Conservation (phyloP, 1,140 invertebrate species). For the Proales similis region DNA sequence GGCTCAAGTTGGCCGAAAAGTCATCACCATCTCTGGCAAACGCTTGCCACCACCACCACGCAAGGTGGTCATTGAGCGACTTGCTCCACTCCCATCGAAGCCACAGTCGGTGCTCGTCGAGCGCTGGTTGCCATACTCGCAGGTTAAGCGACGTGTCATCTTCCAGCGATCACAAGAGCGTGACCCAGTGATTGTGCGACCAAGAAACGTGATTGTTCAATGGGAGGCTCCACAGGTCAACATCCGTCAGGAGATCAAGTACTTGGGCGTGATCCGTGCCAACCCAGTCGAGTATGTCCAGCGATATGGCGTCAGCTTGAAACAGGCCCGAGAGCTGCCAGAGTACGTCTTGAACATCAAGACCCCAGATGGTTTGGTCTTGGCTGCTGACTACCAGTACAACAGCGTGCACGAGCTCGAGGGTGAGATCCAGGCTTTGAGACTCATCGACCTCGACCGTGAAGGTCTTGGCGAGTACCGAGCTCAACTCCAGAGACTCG, state of each 20-base stretch:
- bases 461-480: slow-evolving; percentile 11
- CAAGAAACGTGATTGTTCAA: slow-evolving; percentile 27
- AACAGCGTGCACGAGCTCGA: slow-evolving; percentile 11
- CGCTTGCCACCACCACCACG: slow-evolving; percentile 23
- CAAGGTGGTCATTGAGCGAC: slow-evolving; percentile 34
- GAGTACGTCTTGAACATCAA: slow-evolving; percentile 19
- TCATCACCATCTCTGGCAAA: slow-evolving; percentile 13
- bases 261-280: slow-evolving; percentile 27
- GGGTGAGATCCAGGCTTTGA: slow-evolving; percentile 18
- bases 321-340: background rate
- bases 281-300: slow-evolving; percentile 23
- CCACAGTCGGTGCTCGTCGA: slow-evolving; percentile 28
- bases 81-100: slow-evolving; percentile 22
- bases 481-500: background rate
- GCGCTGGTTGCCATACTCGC: slow-evolving; percentile 35
- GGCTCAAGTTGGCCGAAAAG: slow-evolving; percentile 11
- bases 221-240: slow-evolving; percentile 26
- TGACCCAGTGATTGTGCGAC: slow-evolving; percentile 5
- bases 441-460: slow-evolving; percentile 21
- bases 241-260: slow-evolving; percentile 16
- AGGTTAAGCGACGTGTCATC: slow-evolving; percentile 21
- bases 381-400: background rate
- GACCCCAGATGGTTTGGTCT: slow-evolving; percentile 1
- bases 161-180: slow-evolving; percentile 12
- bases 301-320: slow-evolving; percentile 22